phyloP scores from a whole-genome alignment of 92 coral and sea anemone genomes.

The Bergia sp. region DNA sequence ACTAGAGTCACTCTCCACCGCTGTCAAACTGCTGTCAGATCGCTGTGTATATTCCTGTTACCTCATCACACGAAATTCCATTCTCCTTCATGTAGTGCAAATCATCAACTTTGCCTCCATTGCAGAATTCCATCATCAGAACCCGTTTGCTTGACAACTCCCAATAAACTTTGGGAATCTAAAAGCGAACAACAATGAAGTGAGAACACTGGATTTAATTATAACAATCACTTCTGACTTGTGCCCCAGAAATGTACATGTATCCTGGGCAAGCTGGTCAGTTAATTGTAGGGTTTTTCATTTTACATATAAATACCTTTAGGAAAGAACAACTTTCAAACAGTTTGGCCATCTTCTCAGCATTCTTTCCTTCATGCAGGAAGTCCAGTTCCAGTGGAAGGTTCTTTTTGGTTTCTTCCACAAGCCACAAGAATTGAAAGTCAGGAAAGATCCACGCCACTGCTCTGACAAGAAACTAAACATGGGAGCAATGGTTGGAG shows the following conservation, averaged over 20 bases:
- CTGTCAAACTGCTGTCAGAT: too few species aligned
- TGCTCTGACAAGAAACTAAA: conserved; percentile 77
- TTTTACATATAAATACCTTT: conserved; percentile 61
- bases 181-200: background rate
- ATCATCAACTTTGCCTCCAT: conserved; percentile 98
- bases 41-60: conserved; percentile 11
- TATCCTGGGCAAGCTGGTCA: too few species aligned
- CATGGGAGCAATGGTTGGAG: background rate
- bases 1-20: too few species aligned
- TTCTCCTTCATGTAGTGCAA: conserved; percentile 77
- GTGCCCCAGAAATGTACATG: background rate
- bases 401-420: conserved; percentile 94
- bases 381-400: conserved; percentile 96
- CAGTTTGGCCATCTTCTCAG: conserved; percentile 81
- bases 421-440: conserved; percentile 91
- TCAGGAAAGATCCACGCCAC: conserved; percentile 94
- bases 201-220: too few species aligned
- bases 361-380: conserved; percentile 87
- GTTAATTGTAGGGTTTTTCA: too few species aligned
- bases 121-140: conserved; percentile 95
- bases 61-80: conserved; percentile 89
- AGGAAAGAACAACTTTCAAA: conserved; percentile 75
- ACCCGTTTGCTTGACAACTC: conserved; percentile 81
- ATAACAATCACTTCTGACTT: background rate
- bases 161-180: conserved; percentile 95